A percentile compares a stretch with the other conserved stretches of the same genome.
These are phyloP conservation scores for Helicorthomorpha holstii DNA, from an alignment of 1,140 invertebrate species.

Conservation along the genomic window DNA sequence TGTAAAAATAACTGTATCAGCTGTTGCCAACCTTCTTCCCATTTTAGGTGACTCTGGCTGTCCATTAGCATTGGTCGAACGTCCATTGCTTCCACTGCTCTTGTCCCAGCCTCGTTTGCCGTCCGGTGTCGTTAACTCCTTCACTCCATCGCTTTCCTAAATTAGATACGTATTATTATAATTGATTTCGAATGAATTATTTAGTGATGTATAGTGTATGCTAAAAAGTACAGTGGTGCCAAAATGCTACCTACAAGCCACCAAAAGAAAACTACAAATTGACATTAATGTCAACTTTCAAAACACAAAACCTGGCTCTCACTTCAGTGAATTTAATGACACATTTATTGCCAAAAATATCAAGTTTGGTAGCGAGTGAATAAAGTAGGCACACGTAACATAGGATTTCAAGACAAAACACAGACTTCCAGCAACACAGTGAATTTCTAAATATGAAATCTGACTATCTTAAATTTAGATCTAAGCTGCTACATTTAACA, in stretches of 20 bases:
- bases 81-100: slow-evolving; percentile 5
- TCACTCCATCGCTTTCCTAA: not conserved
- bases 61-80: not conserved
- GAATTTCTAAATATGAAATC: too few relatives aligned
- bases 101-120: slow-evolving; percentile 7
- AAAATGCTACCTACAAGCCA: not conserved
- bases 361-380: too few relatives aligned
- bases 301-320: too few relatives aligned
- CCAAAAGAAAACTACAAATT: not conserved
- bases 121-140: slow-evolving; percentile 5
- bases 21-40: slow-evolving; percentile 29
- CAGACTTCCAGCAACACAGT: too few relatives aligned
- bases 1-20: not conserved
- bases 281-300: not conserved
- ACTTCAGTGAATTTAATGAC: too few relatives aligned
- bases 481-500: too few relatives aligned
- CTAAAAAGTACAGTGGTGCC: not conserved
- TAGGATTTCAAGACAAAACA: too few relatives aligned
- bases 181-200: too few relatives aligned
- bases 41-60: slow-evolving; percentile 51
- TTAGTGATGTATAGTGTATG: too few relatives aligned
- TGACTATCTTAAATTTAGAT: too few relatives aligned
- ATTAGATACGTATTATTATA: not conserved
- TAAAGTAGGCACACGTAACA: too few relatives aligned
- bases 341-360: too few relatives aligned